Percentiles rank a stretch among this genome's conserved stretches.
phyloP scores from a whole-genome alignment of 2,113 vertebrate genomes.

The Tichodroma muraria region DNA sequence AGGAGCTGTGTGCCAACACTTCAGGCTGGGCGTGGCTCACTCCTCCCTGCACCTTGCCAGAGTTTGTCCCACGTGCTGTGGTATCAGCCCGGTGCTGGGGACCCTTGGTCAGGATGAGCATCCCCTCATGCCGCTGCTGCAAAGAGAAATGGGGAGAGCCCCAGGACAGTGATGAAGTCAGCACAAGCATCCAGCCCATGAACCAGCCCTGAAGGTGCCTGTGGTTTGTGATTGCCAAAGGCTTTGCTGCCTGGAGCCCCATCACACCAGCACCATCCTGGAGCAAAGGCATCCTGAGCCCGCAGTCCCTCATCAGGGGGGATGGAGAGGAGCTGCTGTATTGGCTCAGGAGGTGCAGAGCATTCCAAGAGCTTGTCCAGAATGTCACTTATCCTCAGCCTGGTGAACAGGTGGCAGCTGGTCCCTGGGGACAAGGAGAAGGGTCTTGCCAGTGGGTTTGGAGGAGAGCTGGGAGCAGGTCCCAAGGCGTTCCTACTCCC shows the following conservation, averaged over 20 bases:
- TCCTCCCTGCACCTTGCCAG: neutral
- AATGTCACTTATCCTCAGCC: neutral
- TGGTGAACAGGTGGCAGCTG: neutral
- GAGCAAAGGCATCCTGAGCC: neutral
- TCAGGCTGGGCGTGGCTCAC: neutral
- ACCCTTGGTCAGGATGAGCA: neutral
- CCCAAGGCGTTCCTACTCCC: neutral
- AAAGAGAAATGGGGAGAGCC: neutral
- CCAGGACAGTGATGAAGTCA: neutral
- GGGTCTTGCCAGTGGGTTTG: neutral
- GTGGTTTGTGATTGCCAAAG: neutral
- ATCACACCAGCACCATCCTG: rapidly evolving
- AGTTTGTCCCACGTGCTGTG: rapidly evolving
- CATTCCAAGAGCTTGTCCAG: neutral
- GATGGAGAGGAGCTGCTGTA: neutral
- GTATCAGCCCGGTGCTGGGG: neutral
- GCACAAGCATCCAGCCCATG: rapidly evolving
- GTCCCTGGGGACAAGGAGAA: neutral
- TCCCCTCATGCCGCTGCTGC: neutral
- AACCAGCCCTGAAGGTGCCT: neutral
- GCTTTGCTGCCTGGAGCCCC: neutral
- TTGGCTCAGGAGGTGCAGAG: neutral
- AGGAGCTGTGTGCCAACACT: rapidly evolving
- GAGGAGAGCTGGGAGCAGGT: neutral
- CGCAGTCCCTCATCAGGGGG: neutral